Evolutionary conservation across 1,140 invertebrate genomes (phyloP), one percentile per base, ranked within the genome.

Genomic region (Musca domestica): DNA sequence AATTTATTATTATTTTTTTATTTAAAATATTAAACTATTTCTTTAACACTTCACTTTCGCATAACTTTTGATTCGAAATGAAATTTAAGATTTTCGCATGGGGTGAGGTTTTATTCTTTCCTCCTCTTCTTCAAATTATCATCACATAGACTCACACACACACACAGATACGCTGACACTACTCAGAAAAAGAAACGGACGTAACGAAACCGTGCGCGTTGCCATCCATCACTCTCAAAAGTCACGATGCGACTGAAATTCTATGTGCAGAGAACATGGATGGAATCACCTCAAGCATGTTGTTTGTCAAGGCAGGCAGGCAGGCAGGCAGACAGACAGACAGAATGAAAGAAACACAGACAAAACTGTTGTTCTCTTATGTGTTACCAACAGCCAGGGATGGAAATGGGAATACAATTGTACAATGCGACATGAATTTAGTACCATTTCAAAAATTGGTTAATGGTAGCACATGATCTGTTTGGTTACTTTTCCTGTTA

Each of bases 221-320:
- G 56, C 56, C 56, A 61, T 61, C 56, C 56, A 61, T 61, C 56
- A 61, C 56, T 61, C 56, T 61, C 56, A 61, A 17, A 61, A 61
- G 56, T 61, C 56, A 41, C 56, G 56, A 61, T 34, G 56, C 56
- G 56, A 61, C 56, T 61, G 56, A 61, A 61, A 17, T 19, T 19
- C 30, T 34, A 15, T 61, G 9, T 15, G 10, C 56, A 34, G 56
- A 61, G 56, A 34, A 61, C n/a, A 61, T 34, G 4, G 14, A 61
- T 34, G 4, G 14, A 61, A 41, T 10, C 20, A 61, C 27, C 56
- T 41, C 27, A 34, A 34, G 52, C 5, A 30, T 7, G 25, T 58
- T 41, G 34, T 41, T 41, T 41, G 34, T 2, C 34, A 41, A n/a
- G n/a, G n/a, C n/a, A n/a, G n/a, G n/a, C n/a, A n/a, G n/a, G n/a